A percentile compares a stretch with the other conserved stretches of the same genome.
phyloP scores from a whole-genome alignment of 2,797 vertebrate genomes.

The Alca torda region DNA sequence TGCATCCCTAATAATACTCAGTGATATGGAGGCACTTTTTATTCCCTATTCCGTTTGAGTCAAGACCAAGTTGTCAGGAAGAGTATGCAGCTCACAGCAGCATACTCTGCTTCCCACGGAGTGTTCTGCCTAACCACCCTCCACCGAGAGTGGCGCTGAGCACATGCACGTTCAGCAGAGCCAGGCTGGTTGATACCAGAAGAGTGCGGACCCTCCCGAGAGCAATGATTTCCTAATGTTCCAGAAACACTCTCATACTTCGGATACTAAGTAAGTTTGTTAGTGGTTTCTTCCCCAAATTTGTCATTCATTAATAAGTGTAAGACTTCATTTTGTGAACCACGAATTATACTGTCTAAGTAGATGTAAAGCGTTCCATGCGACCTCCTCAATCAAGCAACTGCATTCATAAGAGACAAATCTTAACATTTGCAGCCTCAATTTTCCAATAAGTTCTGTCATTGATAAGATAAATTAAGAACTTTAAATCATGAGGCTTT shows the following conservation, averaged over 20 bases:
- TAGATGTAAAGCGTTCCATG: background rate
- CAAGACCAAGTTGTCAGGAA: background rate
- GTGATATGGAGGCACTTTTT: background rate
- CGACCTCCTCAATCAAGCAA: background rate
- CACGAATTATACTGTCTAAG: background rate
- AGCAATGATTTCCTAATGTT: background rate
- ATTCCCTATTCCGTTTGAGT: background rate
- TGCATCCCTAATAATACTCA: background rate
- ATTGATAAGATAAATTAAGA: background rate
- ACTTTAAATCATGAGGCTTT: background rate
- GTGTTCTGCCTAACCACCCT: background rate
- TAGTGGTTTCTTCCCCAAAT: background rate
- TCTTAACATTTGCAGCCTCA: background rate
- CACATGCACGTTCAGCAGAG: background rate
- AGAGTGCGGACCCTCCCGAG: background rate
- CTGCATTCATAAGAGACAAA: background rate
- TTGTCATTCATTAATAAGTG: background rate
- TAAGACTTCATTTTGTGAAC: background rate
- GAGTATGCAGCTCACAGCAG: background rate
- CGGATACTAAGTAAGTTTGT: background rate
- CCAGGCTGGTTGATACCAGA: background rate
- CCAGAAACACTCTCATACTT: background rate
- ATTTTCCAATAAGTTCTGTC: background rate
- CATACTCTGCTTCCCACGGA: background rate
- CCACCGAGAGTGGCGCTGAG: too few species aligned